Conservation (phyloP, 1,140 invertebrate species). For the Tetramorium simillimum region DNA sequence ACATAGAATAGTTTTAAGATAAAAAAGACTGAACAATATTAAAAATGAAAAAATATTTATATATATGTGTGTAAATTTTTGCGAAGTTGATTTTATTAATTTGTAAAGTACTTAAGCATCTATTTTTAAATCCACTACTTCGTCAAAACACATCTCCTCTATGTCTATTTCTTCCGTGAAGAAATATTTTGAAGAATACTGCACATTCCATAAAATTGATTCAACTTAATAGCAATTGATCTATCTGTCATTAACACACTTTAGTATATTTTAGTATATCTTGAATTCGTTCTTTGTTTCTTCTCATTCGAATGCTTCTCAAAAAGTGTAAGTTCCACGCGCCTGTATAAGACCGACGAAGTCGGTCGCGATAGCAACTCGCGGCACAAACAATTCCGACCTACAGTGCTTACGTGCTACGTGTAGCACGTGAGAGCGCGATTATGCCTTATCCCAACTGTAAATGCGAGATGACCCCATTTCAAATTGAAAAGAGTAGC, state of each 20-base stretch:
- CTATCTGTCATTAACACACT: background rate
- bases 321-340: background rate
- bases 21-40: too few species aligned
- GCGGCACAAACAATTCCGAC: constrained; percentile 51
- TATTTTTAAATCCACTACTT: too few species aligned
- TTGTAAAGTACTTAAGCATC: too few species aligned
- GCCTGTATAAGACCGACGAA: constrained; percentile 24
- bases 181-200: too few species aligned
- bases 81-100: too few species aligned
- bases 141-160: too few species aligned
- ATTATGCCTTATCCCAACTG: constrained; percentile 28
- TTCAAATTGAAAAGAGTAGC: constrained; percentile 11
- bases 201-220: too few species aligned
- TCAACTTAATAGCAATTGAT: too few species aligned
- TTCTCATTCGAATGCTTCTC: constrained; percentile 33
- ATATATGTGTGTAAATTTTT: too few species aligned
- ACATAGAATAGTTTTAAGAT: too few species aligned
- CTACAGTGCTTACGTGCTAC: constrained; percentile 32
- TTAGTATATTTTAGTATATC: background rate
- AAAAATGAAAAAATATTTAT: too few species aligned
- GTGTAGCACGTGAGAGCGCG: constrained; percentile 28
- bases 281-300: background rate
- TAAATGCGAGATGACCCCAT: constrained; percentile 52
- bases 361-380: constrained; percentile 51
- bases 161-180: too few species aligned